phyloP scores from a whole-genome alignment of 2,797 vertebrate genomes.

The Hydrophis major region DNA sequence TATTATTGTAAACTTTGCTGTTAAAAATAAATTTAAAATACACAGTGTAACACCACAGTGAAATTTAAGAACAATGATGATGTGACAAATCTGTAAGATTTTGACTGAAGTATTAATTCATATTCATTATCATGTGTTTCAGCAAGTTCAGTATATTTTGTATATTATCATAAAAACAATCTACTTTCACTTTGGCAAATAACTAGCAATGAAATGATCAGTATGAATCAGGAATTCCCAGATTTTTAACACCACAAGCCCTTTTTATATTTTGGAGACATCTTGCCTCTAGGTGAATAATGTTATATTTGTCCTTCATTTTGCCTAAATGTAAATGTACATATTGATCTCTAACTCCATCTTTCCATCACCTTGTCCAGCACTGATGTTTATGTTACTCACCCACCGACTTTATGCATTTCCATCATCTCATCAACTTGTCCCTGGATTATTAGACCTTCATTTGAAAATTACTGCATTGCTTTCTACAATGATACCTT shows the following conservation, averaged over 20 bases:
- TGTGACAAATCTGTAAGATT: neutral
- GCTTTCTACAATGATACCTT: neutral
- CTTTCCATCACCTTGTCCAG: neutral
- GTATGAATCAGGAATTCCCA: neutral
- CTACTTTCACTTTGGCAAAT: neutral
- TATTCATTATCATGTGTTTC: neutral
- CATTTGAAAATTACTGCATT: neutral
- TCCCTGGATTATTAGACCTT: neutral
- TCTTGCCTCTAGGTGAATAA: neutral
- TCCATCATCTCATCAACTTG: neutral
- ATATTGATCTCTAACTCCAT: neutral
- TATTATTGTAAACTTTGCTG: neutral
- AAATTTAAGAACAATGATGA: neutral
- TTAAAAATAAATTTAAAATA: neutral
- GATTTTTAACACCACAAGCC: neutral
- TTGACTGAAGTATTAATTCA: neutral
- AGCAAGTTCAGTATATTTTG: neutral
- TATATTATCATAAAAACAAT: neutral
- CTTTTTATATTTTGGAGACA: neutral
- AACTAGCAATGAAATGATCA: neutral
- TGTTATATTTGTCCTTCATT: neutral
- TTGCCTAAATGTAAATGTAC: neutral
- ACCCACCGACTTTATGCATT: neutral
- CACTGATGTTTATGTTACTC: neutral
- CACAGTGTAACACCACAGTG: neutral